These are phyloP conservation scores for Dryoscopus gambensis DNA, from an alignment of 2,113 vertebrate species.

Conservation along the genomic window DNA sequence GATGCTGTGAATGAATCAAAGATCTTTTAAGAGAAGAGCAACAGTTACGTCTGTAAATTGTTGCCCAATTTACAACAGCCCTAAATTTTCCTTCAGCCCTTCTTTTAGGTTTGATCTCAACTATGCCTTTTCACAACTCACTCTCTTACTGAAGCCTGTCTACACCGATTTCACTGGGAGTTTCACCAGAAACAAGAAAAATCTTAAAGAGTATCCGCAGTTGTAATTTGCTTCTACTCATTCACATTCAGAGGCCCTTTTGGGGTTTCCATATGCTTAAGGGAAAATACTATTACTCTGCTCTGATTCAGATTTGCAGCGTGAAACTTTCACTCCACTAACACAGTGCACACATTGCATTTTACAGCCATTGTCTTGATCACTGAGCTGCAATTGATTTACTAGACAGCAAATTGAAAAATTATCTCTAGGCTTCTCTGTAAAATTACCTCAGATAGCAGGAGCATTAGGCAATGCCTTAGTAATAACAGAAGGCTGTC, in stretches of 20 bases:
- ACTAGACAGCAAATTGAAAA: conserved; percentile 62
- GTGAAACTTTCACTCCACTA: background rate
- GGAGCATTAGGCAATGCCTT: conserved; percentile 37
- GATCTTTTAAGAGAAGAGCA: background rate
- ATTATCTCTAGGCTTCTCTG: conserved; percentile 47
- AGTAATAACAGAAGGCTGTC: conserved; percentile 28
- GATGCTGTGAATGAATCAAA: background rate
- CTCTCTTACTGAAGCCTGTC: background rate
- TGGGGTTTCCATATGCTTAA: background rate
- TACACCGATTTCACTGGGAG: background rate
- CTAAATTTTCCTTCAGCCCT: background rate
- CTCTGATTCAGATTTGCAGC: background rate
- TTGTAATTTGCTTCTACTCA: background rate
- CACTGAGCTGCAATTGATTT: conserved; percentile 58
- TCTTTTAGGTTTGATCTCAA: background rate
- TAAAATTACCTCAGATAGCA: conserved; percentile 56
- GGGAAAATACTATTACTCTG: background rate
- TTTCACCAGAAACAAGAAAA: background rate
- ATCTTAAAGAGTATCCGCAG: background rate
- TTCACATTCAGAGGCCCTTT: background rate
- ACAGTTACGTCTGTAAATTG: background rate
- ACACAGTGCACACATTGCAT: background rate
- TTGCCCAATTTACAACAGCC: background rate
- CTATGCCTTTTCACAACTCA: background rate
- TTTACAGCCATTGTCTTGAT: conserved; percentile 49